Evolutionary conservation across 2,888 invertebrate species (phyloP).

Genomic region (Timema cristinae): DNA sequence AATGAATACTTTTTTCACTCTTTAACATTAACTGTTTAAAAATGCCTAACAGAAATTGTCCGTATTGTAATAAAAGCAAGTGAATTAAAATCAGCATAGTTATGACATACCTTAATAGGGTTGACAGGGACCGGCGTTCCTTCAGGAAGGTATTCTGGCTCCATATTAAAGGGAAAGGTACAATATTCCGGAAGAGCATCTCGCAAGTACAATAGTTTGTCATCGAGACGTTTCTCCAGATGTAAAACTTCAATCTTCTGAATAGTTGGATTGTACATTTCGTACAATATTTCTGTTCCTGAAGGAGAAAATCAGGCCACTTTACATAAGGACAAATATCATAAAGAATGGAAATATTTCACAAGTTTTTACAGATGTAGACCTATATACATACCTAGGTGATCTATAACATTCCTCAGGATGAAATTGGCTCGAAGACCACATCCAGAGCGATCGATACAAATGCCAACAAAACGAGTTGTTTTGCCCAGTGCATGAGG

Average conservation of each 20-base stretch:
- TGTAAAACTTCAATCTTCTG: slow-evolving; percentile 85
- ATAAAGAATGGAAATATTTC: neutral
- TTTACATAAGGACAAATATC: neutral
- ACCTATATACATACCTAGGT: slow-evolving; percentile 56
- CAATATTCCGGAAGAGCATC: slow-evolving; percentile 90
- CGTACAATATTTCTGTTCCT: slow-evolving; percentile 67
- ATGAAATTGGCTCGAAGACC: slow-evolving; percentile 83
- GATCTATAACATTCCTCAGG: slow-evolving; percentile 89
- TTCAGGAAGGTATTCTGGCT: slow-evolving; percentile 72
- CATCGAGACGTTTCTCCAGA: slow-evolving; percentile 90
- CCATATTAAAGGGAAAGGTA: slow-evolving; percentile 90
- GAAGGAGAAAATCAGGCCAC: slow-evolving; percentile 27
- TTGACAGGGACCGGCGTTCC: slow-evolving; percentile 77
- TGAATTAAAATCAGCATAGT: neutral
- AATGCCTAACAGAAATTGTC: neutral
- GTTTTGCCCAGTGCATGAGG: slow-evolving; percentile 77
- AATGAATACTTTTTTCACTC: no score
- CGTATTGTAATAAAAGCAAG: neutral
- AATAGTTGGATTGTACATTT: slow-evolving; percentile 91
- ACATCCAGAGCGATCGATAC: slow-evolving; percentile 76
- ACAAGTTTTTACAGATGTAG: neutral
- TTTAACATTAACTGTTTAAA: no score
- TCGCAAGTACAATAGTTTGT: slow-evolving; percentile 78
- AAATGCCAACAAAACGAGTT: slow-evolving; percentile 89
- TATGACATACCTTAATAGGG: slow-evolving; percentile 54